Percentiles rank a stretch among this genome's conserved stretches.
Conservation (phyloP, 1,140 invertebrate genomes). For the Samia ricini region DNA sequence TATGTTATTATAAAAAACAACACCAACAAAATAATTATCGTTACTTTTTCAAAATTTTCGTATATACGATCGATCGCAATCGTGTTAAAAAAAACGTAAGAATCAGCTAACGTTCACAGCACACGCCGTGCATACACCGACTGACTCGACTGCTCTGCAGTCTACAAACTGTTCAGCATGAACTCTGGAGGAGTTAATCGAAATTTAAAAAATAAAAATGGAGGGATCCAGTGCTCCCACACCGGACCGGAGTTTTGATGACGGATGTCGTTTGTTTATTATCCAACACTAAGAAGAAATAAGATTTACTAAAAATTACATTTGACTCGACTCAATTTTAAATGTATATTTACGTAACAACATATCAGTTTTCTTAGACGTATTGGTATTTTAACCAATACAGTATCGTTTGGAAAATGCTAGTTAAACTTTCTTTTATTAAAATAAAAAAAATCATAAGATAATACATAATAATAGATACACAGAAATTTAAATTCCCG, state of each 20-base stretch:
- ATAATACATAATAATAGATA: background rate
- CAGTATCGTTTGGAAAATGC: too few relatives aligned
- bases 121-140: slow-evolving; percentile 30
- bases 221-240: slow-evolving; percentile 21
- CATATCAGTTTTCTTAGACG: too few relatives aligned
- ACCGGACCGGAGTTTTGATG: slow-evolving; percentile 9
- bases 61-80: slow-evolving; percentile 31
- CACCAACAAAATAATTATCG: too few relatives aligned
- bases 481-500: background rate
- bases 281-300: slow-evolving; percentile 11
- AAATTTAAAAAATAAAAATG: slow-evolving; percentile 35
- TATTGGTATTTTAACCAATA: too few relatives aligned
- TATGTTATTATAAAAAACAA: slow-evolving; percentile 19
- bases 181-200: background rate
- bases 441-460: background rate
- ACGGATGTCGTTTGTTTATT: slow-evolving; percentile 30
- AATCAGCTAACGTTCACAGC: slow-evolving; percentile 26
- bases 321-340: background rate
- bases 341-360: background rate
- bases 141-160: slow-evolving; percentile 21
- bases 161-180: background rate
- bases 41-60: slow-evolving; percentile 22
- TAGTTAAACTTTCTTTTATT: too few relatives aligned
- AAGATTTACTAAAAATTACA: background rate
- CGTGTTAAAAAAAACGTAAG: slow-evolving; percentile 27